phyloP scores from a whole-genome alignment of 2,888 invertebrate species.

The Tetanocera ferruginea region DNA sequence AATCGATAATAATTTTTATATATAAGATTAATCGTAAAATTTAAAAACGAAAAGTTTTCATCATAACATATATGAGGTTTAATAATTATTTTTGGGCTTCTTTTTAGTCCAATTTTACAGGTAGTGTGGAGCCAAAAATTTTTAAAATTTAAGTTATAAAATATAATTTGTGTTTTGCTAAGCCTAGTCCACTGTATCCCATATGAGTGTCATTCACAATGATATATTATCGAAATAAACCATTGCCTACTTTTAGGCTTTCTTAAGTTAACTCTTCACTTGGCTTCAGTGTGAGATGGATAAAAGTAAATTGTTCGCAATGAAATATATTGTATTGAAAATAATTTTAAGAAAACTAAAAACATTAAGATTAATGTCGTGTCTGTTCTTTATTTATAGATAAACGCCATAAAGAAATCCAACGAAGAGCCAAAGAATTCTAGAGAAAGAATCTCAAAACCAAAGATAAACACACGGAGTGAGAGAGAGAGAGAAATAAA shows the following conservation, averaged over 20 bases:
- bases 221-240: background rate
- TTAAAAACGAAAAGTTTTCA: no score
- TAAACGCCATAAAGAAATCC: conserved; percentile 57
- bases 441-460: conserved; percentile 39
- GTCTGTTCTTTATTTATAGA: conserved; percentile 48
- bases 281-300: background rate
- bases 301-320: no score
- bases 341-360: background rate
- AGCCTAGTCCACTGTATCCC: background rate
- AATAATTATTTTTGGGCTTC: no score
- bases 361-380: background rate
- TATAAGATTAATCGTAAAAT: no score
- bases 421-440: conserved; percentile 54
- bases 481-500: conserved; percentile 1
- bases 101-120: no score
- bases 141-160: background rate
- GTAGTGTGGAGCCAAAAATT: no score
- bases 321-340: no score
- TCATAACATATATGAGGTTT: no score
- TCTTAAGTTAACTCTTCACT: background rate
- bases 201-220: background rate
- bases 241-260: conserved; percentile 23
- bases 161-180: background rate
- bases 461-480: conserved; percentile 32
- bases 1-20: no score